Conservation (phyloP, 2,113 vertebrate species). For the Galeopterus variegatus region DNA sequence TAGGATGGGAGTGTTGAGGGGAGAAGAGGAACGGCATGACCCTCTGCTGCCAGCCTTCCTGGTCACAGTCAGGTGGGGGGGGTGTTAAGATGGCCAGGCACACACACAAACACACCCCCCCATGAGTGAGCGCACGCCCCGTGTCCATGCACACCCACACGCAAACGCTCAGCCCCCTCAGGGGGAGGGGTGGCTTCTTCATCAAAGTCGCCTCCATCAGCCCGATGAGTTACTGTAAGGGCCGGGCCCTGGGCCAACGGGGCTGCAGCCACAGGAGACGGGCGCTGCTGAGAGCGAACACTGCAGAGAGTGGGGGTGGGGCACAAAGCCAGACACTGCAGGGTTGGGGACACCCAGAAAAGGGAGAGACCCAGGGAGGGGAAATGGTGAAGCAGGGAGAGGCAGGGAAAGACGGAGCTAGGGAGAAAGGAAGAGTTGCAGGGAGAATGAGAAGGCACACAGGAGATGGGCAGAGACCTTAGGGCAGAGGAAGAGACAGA, state of each 20-base stretch:
- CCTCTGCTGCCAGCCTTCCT: conserved; percentile 2
- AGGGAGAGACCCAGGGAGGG: not conserved
- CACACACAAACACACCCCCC: not conserved
- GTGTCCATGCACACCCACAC: not conserved
- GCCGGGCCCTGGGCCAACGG: conserved; percentile 85
- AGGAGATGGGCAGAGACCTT: not conserved
- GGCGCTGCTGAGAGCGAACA: conserved; percentile 72
- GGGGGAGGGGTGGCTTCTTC: conserved; percentile 82
- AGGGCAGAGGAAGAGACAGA: not conserved
- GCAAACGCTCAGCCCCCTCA: not conserved
- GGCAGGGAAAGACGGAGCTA: not conserved
- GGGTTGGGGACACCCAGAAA: conserved; percentile 66
- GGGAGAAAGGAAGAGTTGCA: not conserved
- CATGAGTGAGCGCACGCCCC: not conserved
- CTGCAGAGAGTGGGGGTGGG: conserved; percentile 80
- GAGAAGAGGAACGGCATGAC: not conserved
- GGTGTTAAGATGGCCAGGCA: not conserved
- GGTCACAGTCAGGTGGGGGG: not conserved
- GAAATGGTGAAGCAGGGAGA: not conserved
- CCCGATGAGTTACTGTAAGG: conserved; percentile 87
- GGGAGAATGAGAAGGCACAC: not conserved
- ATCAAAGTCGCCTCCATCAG: conserved; percentile 87
- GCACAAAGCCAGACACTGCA: conserved; percentile 68
- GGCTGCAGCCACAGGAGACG: conserved; percentile 84
- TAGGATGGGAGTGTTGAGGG: not conserved